A percentile compares a stretch with the other conserved stretches of the same genome.
Conservation (phyloP, 2,113 vertebrate genomes). For the Sinocyclocheilus grahami region DNA sequence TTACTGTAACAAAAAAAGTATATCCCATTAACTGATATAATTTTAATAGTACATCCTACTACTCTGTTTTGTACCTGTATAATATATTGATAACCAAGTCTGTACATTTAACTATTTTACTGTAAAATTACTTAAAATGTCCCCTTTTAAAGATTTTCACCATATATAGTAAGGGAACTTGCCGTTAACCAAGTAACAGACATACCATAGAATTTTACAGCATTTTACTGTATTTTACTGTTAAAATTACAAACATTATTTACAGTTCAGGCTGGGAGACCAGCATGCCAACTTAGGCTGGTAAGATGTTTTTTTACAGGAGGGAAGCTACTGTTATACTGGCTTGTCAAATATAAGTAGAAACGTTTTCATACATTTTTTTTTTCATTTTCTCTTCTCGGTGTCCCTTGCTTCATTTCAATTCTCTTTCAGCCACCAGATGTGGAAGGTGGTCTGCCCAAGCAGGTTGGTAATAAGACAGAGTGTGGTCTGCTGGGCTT, state of each 20-base stretch:
- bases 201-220: background rate
- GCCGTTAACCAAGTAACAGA: background rate
- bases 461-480: slow-evolving; percentile 91
- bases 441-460: slow-evolving; percentile 84
- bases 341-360: background rate
- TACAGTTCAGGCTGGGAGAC: background rate
- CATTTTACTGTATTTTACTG: background rate
- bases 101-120: background rate
- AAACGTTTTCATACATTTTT: background rate
- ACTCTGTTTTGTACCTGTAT: too few species aligned
- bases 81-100: background rate
- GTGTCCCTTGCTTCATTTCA: slow-evolving; percentile 56
- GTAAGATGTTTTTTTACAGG: background rate
- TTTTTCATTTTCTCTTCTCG: background rate
- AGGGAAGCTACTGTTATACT: background rate
- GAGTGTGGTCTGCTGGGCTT: slow-evolving; percentile 89
- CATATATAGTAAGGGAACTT: background rate
- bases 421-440: slow-evolving; percentile 83
- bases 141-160: background rate
- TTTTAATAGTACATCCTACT: too few species aligned
- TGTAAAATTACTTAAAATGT: background rate
- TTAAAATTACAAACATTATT: background rate
- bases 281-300: background rate
- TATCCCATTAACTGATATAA: too few species aligned
- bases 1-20: too few species aligned